Conservation (phyloP, 2,797 vertebrate species). For the Saxicola maurus region DNA sequence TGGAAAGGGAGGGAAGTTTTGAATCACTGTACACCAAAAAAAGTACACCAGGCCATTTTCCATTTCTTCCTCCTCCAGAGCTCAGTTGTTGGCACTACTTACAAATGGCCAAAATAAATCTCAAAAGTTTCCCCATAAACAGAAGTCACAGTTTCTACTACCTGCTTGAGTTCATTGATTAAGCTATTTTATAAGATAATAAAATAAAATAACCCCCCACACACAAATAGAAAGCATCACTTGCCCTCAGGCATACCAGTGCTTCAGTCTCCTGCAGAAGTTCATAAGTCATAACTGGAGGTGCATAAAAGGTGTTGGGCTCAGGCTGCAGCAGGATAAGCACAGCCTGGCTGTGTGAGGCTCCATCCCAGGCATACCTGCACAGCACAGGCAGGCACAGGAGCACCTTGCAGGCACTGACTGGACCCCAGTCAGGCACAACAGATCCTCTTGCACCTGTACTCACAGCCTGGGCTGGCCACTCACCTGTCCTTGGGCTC, state of each 20-base stretch:
- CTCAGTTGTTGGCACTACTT: background rate
- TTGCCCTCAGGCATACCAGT: background rate
- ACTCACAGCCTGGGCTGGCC: background rate
- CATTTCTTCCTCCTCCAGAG: background rate
- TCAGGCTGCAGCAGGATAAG: background rate
- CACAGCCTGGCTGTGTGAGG: background rate
- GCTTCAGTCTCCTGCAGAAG: background rate
- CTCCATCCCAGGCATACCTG: background rate
- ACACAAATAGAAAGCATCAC: background rate
- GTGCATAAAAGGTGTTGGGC: background rate
- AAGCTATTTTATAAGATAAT: constrained; percentile 33
- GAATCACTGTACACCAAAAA: background rate
- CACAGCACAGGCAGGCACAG: accelerated
- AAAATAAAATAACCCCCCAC: background rate
- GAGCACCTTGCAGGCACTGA: background rate
- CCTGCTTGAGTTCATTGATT: constrained; percentile 42
- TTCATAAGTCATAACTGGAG: background rate
- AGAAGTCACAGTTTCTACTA: background rate
- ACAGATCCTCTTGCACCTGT: accelerated
- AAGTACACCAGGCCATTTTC: background rate
- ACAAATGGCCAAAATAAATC: constrained; percentile 51
- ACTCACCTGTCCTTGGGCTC: accelerated
- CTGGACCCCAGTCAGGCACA: accelerated
- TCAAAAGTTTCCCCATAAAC: constrained; percentile 40
- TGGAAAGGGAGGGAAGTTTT: constrained; percentile 2